phyloP scores from a whole-genome alignment of 2,888 invertebrate species.

The Melanchra persicariae region DNA sequence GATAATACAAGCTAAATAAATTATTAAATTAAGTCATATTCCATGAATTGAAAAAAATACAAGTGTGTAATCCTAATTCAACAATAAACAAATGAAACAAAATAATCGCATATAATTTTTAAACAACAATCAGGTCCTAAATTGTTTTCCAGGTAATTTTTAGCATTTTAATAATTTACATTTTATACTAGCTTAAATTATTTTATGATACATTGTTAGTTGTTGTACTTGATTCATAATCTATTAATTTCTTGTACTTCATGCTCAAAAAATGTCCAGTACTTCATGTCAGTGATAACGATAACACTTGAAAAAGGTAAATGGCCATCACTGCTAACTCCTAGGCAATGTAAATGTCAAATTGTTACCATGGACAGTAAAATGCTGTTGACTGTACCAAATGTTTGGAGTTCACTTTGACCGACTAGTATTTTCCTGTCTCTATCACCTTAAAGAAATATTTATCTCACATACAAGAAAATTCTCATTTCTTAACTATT shows the following conservation, averaged over 20 bases:
- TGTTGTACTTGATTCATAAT: slow-evolving; percentile 11
- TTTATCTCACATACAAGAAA: background rate
- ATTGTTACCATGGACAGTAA: background rate
- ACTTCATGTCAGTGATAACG: background rate
- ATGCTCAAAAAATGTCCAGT: background rate
- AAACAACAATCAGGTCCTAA: background rate
- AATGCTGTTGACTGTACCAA: background rate
- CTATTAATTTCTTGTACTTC: slow-evolving; percentile 19
- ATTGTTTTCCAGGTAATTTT: background rate
- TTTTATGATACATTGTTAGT: background rate
- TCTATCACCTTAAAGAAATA: background rate
- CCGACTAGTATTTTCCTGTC: background rate
- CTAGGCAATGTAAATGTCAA: background rate
- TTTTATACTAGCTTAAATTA: background rate
- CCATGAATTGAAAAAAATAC: background rate
- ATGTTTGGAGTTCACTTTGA: background rate
- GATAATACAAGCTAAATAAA: background rate
- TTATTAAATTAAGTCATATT: background rate
- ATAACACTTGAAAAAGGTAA: slow-evolving; percentile 1
- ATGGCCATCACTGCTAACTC: background rate
- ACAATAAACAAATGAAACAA: background rate
- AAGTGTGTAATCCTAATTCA: background rate
- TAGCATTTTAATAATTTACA: background rate
- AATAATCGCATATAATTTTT: background rate
- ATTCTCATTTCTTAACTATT: background rate